Evolutionary conservation across 2,113 vertebrate genomes (phyloP).

Genomic region (Callocephalon fimbriatum): DNA sequence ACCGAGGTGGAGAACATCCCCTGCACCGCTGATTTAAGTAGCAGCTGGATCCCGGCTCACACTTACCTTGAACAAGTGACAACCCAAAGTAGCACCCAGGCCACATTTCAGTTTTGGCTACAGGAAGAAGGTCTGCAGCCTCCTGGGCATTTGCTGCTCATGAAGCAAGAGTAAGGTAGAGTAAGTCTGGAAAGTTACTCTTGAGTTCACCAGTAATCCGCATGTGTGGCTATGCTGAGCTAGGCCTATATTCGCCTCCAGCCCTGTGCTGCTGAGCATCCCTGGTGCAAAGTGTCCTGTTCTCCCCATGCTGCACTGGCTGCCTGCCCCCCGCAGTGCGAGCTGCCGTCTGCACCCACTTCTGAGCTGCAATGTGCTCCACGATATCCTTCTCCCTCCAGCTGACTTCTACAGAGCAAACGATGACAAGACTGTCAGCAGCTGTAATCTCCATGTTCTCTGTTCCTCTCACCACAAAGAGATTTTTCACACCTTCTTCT

Average conservation of each 20-base stretch:
- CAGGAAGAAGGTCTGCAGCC: background rate
- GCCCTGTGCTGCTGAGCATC: background rate
- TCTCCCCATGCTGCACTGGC: background rate
- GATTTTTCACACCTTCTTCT: constrained; percentile 24
- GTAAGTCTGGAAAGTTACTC: background rate
- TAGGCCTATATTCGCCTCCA: accelerated
- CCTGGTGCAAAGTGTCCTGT: background rate
- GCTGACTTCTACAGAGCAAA: background rate
- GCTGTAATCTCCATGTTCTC: background rate
- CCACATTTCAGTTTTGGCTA: background rate
- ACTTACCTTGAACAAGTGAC: background rate
- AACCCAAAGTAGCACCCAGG: background rate
- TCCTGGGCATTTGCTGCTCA: background rate
- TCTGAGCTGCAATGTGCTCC: accelerated
- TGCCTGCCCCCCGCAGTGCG: background rate
- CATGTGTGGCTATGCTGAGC: accelerated
- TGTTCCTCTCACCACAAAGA: background rate
- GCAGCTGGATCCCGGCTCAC: background rate
- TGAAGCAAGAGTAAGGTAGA: background rate
- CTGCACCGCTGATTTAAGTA: accelerated
- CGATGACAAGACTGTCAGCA: background rate
- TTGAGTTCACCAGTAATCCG: background rate
- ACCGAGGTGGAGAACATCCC: background rate
- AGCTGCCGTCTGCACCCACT: accelerated
- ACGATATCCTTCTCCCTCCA: background rate